These are phyloP conservation scores for Cyprinella venusta DNA, from an alignment of 2,797 vertebrate genomes.

Conservation along the genomic window DNA sequence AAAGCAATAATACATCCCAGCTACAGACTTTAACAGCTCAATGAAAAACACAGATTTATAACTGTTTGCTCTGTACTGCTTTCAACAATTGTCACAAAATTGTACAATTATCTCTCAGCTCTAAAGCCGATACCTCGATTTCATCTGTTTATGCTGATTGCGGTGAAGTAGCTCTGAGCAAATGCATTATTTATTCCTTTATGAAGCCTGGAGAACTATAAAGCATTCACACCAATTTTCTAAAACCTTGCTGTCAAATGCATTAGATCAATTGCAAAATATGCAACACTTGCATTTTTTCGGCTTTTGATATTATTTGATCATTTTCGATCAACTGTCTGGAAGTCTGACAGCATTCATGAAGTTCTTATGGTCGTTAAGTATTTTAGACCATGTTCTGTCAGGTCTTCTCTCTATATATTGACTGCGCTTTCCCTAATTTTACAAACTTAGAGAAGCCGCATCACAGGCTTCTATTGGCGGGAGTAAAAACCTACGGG, in stretches of 20 bases:
- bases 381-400: background rate
- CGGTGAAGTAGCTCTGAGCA: slow-evolving; percentile 23
- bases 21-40: slow-evolving; percentile 18
- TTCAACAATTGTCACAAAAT: background rate
- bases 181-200: slow-evolving; percentile 61
- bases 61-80: slow-evolving; percentile 10
- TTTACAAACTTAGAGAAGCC: slow-evolving; percentile 5
- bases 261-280: slow-evolving; percentile 58
- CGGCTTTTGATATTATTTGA: background rate
- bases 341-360: background rate
- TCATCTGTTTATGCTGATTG: slow-evolving; percentile 24
- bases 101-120: slow-evolving; percentile 9
- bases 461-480: slow-evolving; percentile 5
- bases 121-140: slow-evolving; percentile 1
- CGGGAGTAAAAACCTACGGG: slow-evolving; percentile 38
- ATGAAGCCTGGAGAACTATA: slow-evolving; percentile 60
- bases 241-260: slow-evolving; percentile 42
- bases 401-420: slow-evolving; percentile 21
- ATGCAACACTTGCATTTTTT: slow-evolving; percentile 10
- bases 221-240: slow-evolving; percentile 54
- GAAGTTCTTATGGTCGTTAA: slow-evolving; percentile 2
- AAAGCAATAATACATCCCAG: slow-evolving; percentile 24
- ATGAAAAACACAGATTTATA: background rate
- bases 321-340: slow-evolving; percentile 25
- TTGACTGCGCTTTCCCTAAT: background rate